Evolutionary conservation across 2,113 vertebrate species (phyloP).

Genomic region (Grantiella picta): DNA sequence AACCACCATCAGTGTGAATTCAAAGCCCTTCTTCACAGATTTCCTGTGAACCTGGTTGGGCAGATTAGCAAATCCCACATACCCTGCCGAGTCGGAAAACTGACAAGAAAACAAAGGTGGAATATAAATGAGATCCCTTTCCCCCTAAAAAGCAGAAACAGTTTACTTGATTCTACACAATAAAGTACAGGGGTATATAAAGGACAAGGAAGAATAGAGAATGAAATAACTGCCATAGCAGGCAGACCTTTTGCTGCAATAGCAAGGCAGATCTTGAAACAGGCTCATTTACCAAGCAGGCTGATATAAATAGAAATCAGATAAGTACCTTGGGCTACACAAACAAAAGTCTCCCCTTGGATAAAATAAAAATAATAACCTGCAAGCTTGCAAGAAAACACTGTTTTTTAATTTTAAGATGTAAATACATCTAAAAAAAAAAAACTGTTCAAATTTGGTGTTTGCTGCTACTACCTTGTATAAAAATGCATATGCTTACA

Average conservation of each 20-base stretch:
- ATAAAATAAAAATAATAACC: neutral
- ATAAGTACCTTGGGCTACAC: neutral
- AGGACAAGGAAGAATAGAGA: neutral
- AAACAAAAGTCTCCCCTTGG: neutral
- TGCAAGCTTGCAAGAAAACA: neutral
- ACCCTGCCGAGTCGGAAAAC: conserved; percentile 83
- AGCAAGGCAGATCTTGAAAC: neutral
- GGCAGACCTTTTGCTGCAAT: neutral
- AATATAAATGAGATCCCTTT: neutral
- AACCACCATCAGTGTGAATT: conserved; percentile 87
- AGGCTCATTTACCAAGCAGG: neutral
- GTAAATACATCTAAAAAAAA: neutral
- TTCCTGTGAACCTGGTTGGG: conserved; percentile 91
- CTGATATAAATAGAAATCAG: neutral
- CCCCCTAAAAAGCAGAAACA: neutral
- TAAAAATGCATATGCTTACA: neutral
- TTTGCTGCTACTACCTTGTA: neutral
- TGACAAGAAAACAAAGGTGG: conserved; percentile 19
- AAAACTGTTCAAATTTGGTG: neutral
- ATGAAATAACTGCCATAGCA: neutral
- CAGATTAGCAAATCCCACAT: conserved; percentile 86
- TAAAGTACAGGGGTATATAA: neutral
- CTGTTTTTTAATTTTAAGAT: neutral
- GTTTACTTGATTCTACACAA: neutral
- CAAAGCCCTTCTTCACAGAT: conserved; percentile 90